phyloP scores from a whole-genome alignment of 1,140 invertebrate genomes.

The Orchestia grillus region DNA sequence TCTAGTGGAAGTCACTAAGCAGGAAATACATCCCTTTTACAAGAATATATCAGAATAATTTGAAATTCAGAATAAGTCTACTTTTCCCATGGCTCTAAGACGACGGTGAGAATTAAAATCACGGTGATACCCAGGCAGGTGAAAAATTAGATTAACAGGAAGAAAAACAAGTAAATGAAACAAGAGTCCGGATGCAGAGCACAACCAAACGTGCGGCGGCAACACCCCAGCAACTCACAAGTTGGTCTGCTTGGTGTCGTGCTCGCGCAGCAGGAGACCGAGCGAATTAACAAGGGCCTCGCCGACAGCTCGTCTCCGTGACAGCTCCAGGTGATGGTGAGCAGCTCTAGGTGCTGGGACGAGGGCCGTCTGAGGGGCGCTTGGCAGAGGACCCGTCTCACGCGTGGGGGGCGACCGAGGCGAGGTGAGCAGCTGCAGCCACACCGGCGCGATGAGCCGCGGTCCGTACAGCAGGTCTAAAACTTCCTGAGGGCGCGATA shows the following conservation, averaged over 20 bases:
- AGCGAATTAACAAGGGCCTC: slow-evolving; percentile 69
- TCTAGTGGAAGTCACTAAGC: no score
- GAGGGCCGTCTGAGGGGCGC: not conserved
- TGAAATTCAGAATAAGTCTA: no score
- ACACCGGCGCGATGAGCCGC: slow-evolving; percentile 78
- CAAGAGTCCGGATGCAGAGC: not conserved
- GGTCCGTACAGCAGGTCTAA: slow-evolving; percentile 79
- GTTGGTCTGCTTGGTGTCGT: slow-evolving; percentile 84
- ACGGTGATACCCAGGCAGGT: no score
- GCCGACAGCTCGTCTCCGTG: not conserved
- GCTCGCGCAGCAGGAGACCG: slow-evolving; percentile 71
- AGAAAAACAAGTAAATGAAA: no score
- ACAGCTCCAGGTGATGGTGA: not conserved
- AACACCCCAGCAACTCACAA: slow-evolving; percentile 78
- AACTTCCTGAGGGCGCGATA: slow-evolving; percentile 70
- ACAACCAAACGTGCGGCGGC: not conserved
- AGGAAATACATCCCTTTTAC: no score
- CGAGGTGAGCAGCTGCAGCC: slow-evolving; percentile 77
- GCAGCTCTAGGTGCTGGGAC: not conserved
- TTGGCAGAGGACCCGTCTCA: slow-evolving; percentile 62
- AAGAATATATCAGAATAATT: no score
- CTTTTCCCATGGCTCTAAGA: no score
- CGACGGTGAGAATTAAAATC: no score
- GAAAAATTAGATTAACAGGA: no score
- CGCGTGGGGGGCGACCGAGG: slow-evolving; percentile 64